Percentiles rank a stretch among this genome's conserved stretches.
Evolutionary conservation across 1,140 invertebrate species (phyloP).

Genomic region (Zophobas atratus): DNA sequence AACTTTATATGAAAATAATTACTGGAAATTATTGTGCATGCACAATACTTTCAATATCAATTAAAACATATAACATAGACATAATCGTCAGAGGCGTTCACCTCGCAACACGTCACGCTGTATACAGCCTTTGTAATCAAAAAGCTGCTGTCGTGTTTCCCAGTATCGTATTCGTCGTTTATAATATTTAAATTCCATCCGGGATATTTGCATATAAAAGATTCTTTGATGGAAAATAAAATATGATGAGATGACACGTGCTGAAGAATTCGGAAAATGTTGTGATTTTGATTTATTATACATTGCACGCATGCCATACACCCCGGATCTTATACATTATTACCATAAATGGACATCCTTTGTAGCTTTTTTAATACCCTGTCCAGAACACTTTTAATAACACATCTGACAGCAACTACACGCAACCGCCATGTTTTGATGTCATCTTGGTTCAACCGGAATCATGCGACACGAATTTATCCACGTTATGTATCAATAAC

Average conservation of each 20-base stretch:
- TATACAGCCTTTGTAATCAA: constrained; percentile 22
- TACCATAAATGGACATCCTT: constrained; percentile 8
- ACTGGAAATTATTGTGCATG: background rate
- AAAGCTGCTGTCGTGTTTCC: constrained; percentile 5
- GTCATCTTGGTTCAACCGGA: constrained; percentile 21
- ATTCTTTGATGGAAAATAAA: constrained; percentile 19
- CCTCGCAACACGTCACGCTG: constrained; percentile 11
- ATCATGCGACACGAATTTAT: background rate
- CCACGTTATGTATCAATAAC: background rate
- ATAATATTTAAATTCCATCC: constrained; percentile 25
- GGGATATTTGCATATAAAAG: constrained; percentile 31
- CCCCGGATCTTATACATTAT: constrained; percentile 2
- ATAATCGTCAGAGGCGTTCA: background rate
- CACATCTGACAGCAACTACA: constrained; percentile 16
- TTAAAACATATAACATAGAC: background rate
- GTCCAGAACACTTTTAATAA: constrained; percentile 26
- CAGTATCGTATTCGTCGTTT: constrained; percentile 22
- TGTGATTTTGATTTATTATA: constrained; percentile 21
- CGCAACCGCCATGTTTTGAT: constrained; percentile 25
- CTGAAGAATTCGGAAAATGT: constrained; percentile 17
- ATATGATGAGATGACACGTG: constrained; percentile 15
- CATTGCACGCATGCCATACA: background rate
- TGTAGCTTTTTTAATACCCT: constrained; percentile 11
- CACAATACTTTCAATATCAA: constrained; percentile 12
- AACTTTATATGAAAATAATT: constrained; percentile 32